These are phyloP conservation scores for Ceratina calcarata DNA, from an alignment of 1,140 invertebrate species.

Conservation along the genomic window DNA sequence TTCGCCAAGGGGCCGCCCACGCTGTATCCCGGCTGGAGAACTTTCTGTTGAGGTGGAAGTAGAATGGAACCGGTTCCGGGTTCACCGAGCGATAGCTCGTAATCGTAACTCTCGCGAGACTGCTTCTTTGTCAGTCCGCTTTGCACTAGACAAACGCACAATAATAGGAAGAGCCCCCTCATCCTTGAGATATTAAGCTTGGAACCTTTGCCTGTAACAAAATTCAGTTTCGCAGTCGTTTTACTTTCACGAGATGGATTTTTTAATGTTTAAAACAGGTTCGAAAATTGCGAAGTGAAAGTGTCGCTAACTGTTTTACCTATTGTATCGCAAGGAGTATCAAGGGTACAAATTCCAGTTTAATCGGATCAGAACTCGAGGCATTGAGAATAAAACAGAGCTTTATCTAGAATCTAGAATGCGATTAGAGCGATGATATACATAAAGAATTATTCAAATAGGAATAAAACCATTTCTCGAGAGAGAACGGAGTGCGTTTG, in stretches of 20 bases:
- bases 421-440: too few relatives aligned
- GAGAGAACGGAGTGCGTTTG: background rate
- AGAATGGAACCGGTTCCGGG: conserved; percentile 4
- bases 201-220: conserved; percentile 17
- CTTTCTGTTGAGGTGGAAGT: background rate
- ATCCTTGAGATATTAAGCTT: conserved; percentile 16
- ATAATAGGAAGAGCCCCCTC: conserved; percentile 44
- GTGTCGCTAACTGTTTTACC: too few relatives aligned
- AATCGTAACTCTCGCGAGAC: conserved; percentile 48
- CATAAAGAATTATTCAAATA: too few relatives aligned
- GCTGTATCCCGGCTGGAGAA: conserved; percentile 68
- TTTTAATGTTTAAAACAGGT: too few relatives aligned
- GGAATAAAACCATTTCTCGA: too few relatives aligned
- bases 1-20: conserved; percentile 73
- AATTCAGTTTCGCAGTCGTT: too few relatives aligned
- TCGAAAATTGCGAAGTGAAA: too few relatives aligned
- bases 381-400: too few relatives aligned
- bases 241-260: too few relatives aligned
- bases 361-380: too few relatives aligned
- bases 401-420: background rate
- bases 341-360: too few relatives aligned
- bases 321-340: too few relatives aligned
- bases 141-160: conserved; percentile 40
- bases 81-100: conserved; percentile 36
- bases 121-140: conserved; percentile 52